phyloP scores from a whole-genome alignment of 2,113 vertebrate genomes.

The Anguilla japonica region DNA sequence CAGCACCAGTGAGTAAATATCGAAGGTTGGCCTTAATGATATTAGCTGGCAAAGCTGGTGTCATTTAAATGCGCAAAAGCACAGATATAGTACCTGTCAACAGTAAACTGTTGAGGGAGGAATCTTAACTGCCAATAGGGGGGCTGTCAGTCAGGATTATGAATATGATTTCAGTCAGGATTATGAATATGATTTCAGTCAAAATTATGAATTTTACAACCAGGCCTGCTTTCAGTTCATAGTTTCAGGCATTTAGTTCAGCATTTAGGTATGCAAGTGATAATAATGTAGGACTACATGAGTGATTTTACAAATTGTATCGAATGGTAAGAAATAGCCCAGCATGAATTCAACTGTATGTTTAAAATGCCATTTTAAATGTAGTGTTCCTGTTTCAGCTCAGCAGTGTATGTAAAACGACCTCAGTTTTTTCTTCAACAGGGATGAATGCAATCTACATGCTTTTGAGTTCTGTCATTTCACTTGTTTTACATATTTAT shows the following conservation, averaged over 20 bases:
- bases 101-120: background rate
- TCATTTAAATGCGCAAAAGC: background rate
- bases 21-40: background rate
- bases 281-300: background rate
- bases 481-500: background rate
- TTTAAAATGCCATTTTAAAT: background rate
- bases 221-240: background rate
- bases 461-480: background rate
- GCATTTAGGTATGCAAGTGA: background rate
- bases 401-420: background rate
- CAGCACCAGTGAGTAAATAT: background rate
- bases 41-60: background rate
- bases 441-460: slow-evolving; percentile 1
- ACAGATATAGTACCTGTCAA: background rate
- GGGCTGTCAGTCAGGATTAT: background rate
- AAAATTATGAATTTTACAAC: background rate
- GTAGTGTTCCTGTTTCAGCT: too few relatives aligned
- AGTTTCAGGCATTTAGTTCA: background rate
- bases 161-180: too few relatives aligned
- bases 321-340: background rate
- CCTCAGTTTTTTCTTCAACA: background rate
- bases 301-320: background rate
- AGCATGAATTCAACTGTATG: background rate
- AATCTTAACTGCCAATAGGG: background rate
- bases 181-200: too few relatives aligned